Evolutionary conservation across 2,797 vertebrate genomes (phyloP), one percentile per base, ranked within the genome.

Genomic region (Pseudocheirus occidentalis): DNA sequence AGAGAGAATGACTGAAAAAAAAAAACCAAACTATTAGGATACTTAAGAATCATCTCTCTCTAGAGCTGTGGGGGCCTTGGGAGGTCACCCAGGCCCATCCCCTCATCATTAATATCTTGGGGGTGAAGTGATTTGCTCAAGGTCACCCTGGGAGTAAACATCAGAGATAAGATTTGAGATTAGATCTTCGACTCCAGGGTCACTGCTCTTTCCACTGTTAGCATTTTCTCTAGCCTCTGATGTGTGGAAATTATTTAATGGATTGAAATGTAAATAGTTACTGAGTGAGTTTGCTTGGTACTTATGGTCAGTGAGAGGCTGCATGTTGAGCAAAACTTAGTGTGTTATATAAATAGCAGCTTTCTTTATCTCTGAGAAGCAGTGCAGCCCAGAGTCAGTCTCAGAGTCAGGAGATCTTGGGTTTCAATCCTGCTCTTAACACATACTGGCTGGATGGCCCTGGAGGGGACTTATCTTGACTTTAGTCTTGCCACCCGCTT

Each of bases 1-100:
- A 92, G 91, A 96, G 92, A 73, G 27, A 96, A 28, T 81, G 40
- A 81, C 66, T 81, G n/a, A 81, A 81, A n/a, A 62, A 46, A 40
- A 73, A n/a, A 52, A 52, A 52, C 2, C 2, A 2, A 52, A 4
- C 31, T 14, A 24, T 46, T 81, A 81, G 21, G 24, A 87, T 87
- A 4, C 3, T 27, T 27, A 87, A 24, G 7, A 9, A 50, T 50
- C 9, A 11, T 87, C 21, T 87, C 21, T 46, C 9, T 50, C 73
- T 40, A 21, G n/a, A 81, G 66, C 7, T 46, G n/a, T 0, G 3
- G 1, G 66, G 66, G 5, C 21, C 14, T 7, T 87, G 3, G 46
- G 9, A 27, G 40, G 21, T 24, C 66, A 87, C 7, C 40, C 73
- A 27, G 7, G 3, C 40, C 66, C 21, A 50, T 24, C 40, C 9